Conservation (phyloP, 2,888 invertebrate species). For the Diarsia brunnea region DNA sequence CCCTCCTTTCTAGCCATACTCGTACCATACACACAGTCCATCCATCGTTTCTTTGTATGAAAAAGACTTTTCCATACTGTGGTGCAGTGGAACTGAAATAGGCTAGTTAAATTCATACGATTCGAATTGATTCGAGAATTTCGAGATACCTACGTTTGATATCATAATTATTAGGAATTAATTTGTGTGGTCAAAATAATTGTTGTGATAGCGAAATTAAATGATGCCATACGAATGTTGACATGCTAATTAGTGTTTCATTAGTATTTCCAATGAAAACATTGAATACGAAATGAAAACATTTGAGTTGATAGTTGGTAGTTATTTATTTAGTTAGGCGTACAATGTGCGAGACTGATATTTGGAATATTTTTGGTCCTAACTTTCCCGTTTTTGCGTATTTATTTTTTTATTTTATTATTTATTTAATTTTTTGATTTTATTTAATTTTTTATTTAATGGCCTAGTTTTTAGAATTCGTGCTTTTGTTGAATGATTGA, state of each 20-base stretch:
- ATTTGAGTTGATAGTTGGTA: neutral
- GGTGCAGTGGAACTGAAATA: neutral
- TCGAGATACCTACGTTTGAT: too few relatives aligned
- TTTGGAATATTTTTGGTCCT: neutral
- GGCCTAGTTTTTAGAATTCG: neutral
- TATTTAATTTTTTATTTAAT: too few relatives aligned
- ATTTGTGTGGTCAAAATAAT: constrained; percentile 2
- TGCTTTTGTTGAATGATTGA: neutral
- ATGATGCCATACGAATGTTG: neutral
- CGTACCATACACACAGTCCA: too few relatives aligned
- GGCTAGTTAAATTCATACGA: neutral
- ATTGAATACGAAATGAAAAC: neutral
- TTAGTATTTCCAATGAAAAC: constrained; percentile 18
- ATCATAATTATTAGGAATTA: neutral
- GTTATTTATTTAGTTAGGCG: neutral
- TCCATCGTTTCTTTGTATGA: too few relatives aligned
- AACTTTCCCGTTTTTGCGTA: neutral
- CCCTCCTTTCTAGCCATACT: too few relatives aligned
- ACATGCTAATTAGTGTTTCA: constrained; percentile 20
- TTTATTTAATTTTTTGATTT: too few relatives aligned
- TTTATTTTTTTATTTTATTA: too few relatives aligned
- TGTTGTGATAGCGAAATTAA: neutral
- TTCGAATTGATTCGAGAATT: neutral
- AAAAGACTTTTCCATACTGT: neutral
- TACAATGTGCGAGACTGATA: too few relatives aligned